Evolutionary conservation across 1,140 invertebrate species (phyloP), one percentile per base, ranked within the genome.

Genomic region (Protaetia brevitarsis): DNA sequence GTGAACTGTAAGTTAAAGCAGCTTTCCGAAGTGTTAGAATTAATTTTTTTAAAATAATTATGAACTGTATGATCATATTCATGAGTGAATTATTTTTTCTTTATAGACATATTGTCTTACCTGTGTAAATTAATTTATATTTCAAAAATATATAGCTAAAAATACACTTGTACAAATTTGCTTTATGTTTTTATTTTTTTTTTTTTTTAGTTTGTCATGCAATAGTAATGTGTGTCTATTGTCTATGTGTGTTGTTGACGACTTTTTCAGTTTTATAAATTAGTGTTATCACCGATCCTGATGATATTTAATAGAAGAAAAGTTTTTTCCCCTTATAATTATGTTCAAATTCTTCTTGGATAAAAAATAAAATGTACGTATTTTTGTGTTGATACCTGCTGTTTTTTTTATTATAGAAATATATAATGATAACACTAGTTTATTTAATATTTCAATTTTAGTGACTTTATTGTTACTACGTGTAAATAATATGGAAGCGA

Each of bases 111-210:
- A 59, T 59, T 59, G 57, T 59, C 57, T 59, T 13, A 29, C 41
- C 41, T 51, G 41, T 59, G 57, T 59, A 59, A 59, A 59, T 21
- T 59, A 59, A 59, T 59, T 59, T 59, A 59, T 59, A 59, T 59
- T 21, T 13, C 41, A 29, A 31, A 59, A 59, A n/a, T n/a, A n/a
- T n/a, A n/a, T n/a, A n/a, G n/a, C 29, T 11, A 6, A 29, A 59
- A 59, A 59, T 59, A 59, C 29, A 59, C 29, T 5, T 59, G 57
- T 59, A 59, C 57, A 59, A 59, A 31, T 59, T 59, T 30, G 57
- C 57, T 59, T 59, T 59, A 27, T 27, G 10, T 59, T 59, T 29
- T 59, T 59, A 29, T 59, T 59, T 59, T 59, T 6, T 27, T 58
- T 30, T 59, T 59, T 10, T 59, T 59, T 59, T 59, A 29, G 57